Evolutionary conservation across 2,888 invertebrate genomes (phyloP), one percentile per base, ranked within the genome.

Genomic region (Parnassius apollo): DNA sequence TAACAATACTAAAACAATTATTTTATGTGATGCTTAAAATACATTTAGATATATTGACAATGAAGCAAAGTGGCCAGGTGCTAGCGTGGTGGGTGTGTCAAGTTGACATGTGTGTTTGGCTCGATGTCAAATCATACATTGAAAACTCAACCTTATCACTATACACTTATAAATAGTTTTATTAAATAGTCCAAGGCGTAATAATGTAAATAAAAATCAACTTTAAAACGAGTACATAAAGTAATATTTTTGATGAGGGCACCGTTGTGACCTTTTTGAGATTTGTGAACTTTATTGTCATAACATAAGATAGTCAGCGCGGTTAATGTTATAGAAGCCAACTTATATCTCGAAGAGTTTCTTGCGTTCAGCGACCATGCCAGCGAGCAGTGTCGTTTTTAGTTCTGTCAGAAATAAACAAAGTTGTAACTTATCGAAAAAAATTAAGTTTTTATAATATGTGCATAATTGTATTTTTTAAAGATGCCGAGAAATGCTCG

Each of bases 341-440:
- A 62, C 57, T 71, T 64, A 92, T 70, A 92, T 87, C 83, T 95
- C 94, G 89, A 95, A 95, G 81, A 93, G 93, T 85, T 94, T 94
- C 87, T 94, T 94, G 80, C 94, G 93, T 87, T 95, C 95, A 77
- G 95, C 95, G 88, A 95, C 95, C 93, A 95, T 93, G 83, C 95
- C 95, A 83, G 92, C 93, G 76, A 93, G 93, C 80, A 94, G 93
- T 80, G 88, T 88, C 84, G 89, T 82, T 77, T 92, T 85, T 70
- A 88, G 75, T 92, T 92, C 90, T 92, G 91, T 48, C 2, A 54
- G 45, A 57, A 61, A 68, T 61, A n/a, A 11, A 45, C 35, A 35
- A 35, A 35, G 35, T 4, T 35, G 35, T 35, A 35, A 35, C 3
- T 35, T 35, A 35, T 35, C 35, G 35, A 35, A 35, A 4, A 35